Evolutionary conservation across 2,113 vertebrate genomes (phyloP).

Genomic region (Mormyrus iriodes): DNA sequence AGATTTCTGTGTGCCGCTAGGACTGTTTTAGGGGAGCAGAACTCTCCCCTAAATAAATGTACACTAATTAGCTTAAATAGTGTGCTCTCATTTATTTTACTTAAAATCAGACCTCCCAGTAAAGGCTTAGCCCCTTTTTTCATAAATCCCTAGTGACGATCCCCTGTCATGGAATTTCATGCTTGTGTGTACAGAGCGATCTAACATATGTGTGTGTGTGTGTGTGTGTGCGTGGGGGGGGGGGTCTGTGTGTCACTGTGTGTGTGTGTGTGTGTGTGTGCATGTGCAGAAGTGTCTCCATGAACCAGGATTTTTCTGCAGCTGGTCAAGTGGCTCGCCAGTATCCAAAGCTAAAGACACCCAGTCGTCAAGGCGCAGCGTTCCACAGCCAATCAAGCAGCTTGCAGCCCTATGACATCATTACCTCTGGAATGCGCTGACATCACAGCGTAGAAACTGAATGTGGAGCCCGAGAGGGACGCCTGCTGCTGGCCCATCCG

Average conservation of each 20-base stretch:
- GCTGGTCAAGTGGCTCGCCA: not conserved
- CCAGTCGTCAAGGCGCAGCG: conserved; percentile 30
- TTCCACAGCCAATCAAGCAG: conserved; percentile 53
- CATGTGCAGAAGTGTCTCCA: not conserved
- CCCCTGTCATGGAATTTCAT: not conserved
- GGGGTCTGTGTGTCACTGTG: not conserved
- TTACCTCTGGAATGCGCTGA: conserved; percentile 56
- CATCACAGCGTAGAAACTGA: conserved; percentile 15
- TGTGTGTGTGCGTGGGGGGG: not conserved
- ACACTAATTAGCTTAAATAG: not conserved
- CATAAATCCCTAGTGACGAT: not conserved
- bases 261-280: not conserved
- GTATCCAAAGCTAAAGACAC: not conserved
- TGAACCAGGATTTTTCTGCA: not conserved
- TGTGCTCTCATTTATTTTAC: not conserved
- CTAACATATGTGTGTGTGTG: not conserved
- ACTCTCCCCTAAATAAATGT: not conserved
- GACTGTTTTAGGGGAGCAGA: not conserved
- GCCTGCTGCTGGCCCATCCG: not conserved
- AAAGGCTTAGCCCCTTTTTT: not conserved
- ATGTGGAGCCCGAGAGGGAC: not conserved
- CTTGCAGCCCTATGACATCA: conserved; percentile 55
- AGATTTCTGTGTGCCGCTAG: not conserved
- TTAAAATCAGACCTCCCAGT: not conserved
- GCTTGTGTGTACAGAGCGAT: not conserved